A percentile compares a stretch with the other conserved stretches of the same genome.
Conservation (phyloP, 2,113 vertebrate species). For the Forbesichthys papilliferus region DNA sequence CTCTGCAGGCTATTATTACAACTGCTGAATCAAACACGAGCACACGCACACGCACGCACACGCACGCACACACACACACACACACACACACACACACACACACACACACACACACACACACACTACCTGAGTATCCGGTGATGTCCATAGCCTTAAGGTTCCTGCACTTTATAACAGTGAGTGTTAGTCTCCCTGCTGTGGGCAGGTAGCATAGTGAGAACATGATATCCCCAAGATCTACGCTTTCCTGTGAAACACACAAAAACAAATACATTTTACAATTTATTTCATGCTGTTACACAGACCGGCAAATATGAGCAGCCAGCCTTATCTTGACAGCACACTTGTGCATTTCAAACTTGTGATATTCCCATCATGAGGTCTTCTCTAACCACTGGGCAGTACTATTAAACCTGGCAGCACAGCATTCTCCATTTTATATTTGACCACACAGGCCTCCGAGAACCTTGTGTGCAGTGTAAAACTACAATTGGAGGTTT, state of each 20-base stretch:
- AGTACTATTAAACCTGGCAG: background rate
- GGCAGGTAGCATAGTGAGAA: conserved; percentile 98
- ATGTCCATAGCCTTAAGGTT: conserved; percentile 99
- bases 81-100: conserved; percentile 8
- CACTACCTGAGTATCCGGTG: conserved; percentile 94
- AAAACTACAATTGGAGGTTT: no score
- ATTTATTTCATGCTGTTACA: no score
- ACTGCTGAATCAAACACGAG: background rate
- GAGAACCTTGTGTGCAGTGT: background rate
- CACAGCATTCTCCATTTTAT: background rate
- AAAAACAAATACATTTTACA: conserved; percentile 13
- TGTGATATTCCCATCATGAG: conserved; percentile 13
- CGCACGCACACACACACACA: background rate
- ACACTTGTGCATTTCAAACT: conserved; percentile 9
- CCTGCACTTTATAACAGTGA: conserved; percentile 98
- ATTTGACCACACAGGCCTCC: background rate
- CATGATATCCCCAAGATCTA: conserved; percentile 99
- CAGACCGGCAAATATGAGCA: no score
- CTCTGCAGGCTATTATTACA: background rate
- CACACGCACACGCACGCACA: conserved; percentile 10
- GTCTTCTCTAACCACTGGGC: background rate
- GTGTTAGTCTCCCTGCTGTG: conserved; percentile 93
- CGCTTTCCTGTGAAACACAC: conserved; percentile 85
- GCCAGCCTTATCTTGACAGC: background rate
- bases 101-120: background rate